Percentiles rank a stretch among this genome's conserved stretches.
phyloP scores from a whole-genome alignment of 2,888 invertebrate genomes.

The Biston betularia region DNA sequence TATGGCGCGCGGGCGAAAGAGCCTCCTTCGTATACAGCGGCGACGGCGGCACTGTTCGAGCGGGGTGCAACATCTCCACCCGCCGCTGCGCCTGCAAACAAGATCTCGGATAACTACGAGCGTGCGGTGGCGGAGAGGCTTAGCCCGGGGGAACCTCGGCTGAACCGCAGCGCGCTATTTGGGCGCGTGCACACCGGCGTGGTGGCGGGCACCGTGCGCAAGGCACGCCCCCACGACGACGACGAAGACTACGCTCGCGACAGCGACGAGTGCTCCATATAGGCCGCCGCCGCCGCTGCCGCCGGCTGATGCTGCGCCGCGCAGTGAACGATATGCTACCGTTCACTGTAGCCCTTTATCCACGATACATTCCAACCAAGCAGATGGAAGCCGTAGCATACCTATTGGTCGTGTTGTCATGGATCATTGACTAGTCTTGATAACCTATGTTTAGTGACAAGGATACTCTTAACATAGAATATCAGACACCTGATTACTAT shows the following conservation, averaged over 20 bases:
- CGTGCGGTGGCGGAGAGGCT: slow-evolving; percentile 77
- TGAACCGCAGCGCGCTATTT: slow-evolving; percentile 75
- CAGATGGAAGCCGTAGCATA: not conserved
- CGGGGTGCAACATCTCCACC: slow-evolving; percentile 54
- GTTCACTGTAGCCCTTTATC: not conserved
- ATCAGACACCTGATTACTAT: too few relatives aligned
- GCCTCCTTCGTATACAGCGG: slow-evolving; percentile 76
- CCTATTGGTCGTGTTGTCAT: not conserved
- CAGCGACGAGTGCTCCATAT: slow-evolving; percentile 89
- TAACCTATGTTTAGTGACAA: not conserved
- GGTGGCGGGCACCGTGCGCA: slow-evolving; percentile 72
- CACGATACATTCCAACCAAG: not conserved
- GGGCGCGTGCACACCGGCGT: slow-evolving; percentile 80
- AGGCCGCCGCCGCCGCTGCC: slow-evolving; percentile 47
- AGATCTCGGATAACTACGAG: slow-evolving; percentile 83
- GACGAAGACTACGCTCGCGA: slow-evolving; percentile 85
- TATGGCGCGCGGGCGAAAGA: slow-evolving; percentile 74
- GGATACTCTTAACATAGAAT: too few relatives aligned
- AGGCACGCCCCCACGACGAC: slow-evolving; percentile 71
- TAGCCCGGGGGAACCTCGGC: slow-evolving; percentile 64
- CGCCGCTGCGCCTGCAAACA: slow-evolving; percentile 77
- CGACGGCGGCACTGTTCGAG: slow-evolving; percentile 68
- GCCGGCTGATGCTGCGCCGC: slow-evolving; percentile 40
- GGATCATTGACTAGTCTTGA: not conserved
- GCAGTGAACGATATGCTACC: slow-evolving; percentile 16